phyloP scores from a whole-genome alignment of 1,140 invertebrate species.

The Dryas iulia region DNA sequence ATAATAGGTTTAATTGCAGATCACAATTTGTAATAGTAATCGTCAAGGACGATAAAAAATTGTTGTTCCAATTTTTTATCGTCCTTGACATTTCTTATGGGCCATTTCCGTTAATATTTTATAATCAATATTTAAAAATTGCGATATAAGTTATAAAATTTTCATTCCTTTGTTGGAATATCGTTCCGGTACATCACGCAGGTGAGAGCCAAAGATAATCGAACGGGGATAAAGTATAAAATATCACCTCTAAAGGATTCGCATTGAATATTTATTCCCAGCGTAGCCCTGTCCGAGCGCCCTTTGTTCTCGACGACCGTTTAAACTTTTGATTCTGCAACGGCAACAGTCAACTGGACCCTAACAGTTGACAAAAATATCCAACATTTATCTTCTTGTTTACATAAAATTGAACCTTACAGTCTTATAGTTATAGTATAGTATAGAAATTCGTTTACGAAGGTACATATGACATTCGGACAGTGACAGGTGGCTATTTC shows the following conservation, averaged over 20 bases:
- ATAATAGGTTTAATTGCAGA: constrained; percentile 19
- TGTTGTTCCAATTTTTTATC: neutral
- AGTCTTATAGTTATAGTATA: constrained; percentile 7
- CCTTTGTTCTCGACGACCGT: constrained; percentile 77
- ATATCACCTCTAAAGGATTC: constrained; percentile 78
- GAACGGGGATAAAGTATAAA: constrained; percentile 69
- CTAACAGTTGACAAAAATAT: constrained; percentile 59
- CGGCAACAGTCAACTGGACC: constrained; percentile 76
- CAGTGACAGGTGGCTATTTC: constrained; percentile 64
- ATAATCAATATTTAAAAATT: neutral
- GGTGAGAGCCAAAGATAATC: constrained; percentile 68
- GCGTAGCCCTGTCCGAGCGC: constrained; percentile 63
- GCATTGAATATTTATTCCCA: constrained; percentile 77
- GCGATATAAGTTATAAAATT: constrained; percentile 32
- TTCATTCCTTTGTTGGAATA: constrained; percentile 32
- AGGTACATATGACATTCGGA: constrained; percentile 27
- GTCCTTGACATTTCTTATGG: neutral
- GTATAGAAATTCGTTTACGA: neutral
- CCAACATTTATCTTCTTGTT: constrained; percentile 7
- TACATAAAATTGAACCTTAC: constrained; percentile 40
- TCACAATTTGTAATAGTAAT: neutral
- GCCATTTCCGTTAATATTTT: neutral
- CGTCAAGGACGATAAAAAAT: too few species aligned
- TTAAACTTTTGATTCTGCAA: constrained; percentile 80
- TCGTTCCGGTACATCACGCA: constrained; percentile 60